Evolutionary conservation across 2,797 vertebrate species (phyloP).

Genomic region (Coendou prehensilis): DNA sequence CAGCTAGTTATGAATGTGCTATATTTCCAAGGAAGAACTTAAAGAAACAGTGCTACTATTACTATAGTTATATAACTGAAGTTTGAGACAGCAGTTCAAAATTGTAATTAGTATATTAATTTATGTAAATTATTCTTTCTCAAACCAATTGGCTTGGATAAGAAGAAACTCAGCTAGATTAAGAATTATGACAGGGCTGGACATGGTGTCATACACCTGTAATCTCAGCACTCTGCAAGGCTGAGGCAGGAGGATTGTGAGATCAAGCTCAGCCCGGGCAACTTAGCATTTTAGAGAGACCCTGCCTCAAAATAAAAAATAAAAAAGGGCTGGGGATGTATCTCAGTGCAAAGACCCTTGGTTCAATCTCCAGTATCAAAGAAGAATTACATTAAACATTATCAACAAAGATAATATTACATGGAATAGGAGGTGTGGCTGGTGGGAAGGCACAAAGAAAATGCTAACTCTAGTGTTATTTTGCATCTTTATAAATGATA

Average conservation of each 20-base stretch:
- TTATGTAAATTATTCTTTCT: constrained; percentile 4
- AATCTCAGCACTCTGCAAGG: not conserved
- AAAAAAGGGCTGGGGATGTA: not conserved
- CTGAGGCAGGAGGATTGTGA: not conserved
- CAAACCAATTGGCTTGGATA: constrained; percentile 51
- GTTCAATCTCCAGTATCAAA: not conserved
- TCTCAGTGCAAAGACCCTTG: not conserved
- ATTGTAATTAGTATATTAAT: not conserved
- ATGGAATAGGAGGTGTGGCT: not conserved
- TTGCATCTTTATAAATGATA: constrained; percentile 20
- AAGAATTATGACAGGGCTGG: constrained; percentile 1
- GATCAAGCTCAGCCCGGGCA: not conserved
- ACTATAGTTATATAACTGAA: not conserved
- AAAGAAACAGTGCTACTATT: constrained; percentile 37
- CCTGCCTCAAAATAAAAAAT: not conserved
- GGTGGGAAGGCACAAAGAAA: constrained; percentile 59
- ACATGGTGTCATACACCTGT: not conserved
- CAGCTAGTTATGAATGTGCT: not conserved
- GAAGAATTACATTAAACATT: not conserved
- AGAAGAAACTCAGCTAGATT: constrained; percentile 33
- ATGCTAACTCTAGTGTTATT: constrained; percentile 26
- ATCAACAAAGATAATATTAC: constrained; percentile 41
- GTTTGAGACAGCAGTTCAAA: constrained; percentile 58
- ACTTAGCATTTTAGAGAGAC: not conserved
- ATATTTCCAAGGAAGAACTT: constrained; percentile 18